Evolutionary conservation across 1,140 invertebrate species (phyloP).

Genomic region (Cydia fagiglandana): DNA sequence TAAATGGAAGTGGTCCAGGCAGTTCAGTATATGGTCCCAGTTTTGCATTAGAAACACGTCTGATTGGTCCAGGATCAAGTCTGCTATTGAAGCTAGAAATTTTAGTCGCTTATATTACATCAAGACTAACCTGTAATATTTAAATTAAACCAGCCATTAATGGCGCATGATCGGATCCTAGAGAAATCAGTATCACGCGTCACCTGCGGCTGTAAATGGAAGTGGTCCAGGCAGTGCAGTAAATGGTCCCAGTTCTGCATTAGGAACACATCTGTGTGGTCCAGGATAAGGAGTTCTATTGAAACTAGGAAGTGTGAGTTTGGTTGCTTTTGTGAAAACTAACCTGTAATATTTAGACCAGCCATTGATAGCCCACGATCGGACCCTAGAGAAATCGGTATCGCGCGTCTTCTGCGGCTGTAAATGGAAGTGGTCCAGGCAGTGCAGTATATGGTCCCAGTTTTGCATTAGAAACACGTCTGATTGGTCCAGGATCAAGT

Average conservation of each 20-base stretch:
- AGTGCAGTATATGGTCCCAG: constrained; percentile 97
- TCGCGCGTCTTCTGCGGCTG: constrained; percentile 91
- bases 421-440: constrained; percentile 93
- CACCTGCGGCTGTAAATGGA: no score
- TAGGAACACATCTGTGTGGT: constrained; percentile 60
- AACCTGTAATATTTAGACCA: constrained; percentile 88
- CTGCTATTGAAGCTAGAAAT: constrained; percentile 96
- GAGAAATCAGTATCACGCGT: no score
- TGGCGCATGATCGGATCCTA: no score
- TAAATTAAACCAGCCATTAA: no score
- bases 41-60: constrained; percentile 98
- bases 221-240: no score
- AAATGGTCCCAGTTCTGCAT: no score
- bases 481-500: constrained; percentile 95
- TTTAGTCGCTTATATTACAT: no score
- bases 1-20: constrained; percentile 88
- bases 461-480: constrained; percentile 98
- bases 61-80: constrained; percentile 95
- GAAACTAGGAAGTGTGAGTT: constrained; percentile 92
- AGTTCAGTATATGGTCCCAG: constrained; percentile 97
- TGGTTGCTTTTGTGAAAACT: not conserved
- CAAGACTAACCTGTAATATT: no score
- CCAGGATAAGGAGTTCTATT: constrained; percentile 95
- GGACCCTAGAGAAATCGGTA: constrained; percentile 94
- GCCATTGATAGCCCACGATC: constrained; percentile 94